Evolutionary conservation across 1,140 invertebrate genomes (phyloP), one percentile per base, ranked within the genome.

Genomic region (Nasonia vitripennis): DNA sequence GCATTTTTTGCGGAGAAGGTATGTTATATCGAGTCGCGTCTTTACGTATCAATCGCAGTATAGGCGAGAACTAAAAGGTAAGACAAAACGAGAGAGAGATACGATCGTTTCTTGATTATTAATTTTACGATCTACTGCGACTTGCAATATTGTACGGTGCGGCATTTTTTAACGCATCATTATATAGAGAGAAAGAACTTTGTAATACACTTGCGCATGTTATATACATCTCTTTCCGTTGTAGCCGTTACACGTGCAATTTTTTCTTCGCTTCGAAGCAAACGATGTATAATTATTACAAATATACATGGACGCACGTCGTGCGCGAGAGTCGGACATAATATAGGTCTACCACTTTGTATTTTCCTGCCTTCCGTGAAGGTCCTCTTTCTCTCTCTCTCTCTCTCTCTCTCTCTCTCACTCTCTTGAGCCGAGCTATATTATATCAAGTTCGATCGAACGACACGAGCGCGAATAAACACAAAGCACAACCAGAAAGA

Each of bases 351-450:
- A n/a, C n/a, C 14, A 20, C 55, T 62, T 62, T 62, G 7, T 62
- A 62, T 62, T 82, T 78, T 81, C 51, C 31, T 86, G 51, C 77
- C 80, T 86, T 86, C 85, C 45, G 74, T 81, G 85, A 86, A 86
- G 85, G 75, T 70, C 23, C 20, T 34, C 48, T 31, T 2, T 55
- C 23, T 27, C 27, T 34, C 27, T 73, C 34, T 27, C 27, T 27
- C 27, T 27, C 27, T 27, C 27, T 1, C 27, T 1, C 11, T 77
- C 51, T 41, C 48, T 17, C 20, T 55, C 23, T 27, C 27, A 55
- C 27, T 73, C 34, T 31, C 34, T 73, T 27, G 12, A 48, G 75
- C 10, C 11, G 37, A 80, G 48, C 62, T 75, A 23, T 55, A 27
- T 51, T 51, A 62, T 62, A 62, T 62, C 31, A 81, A 85, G 78